These are phyloP conservation scores for Polyploca ridens DNA, from an alignment of 2,888 invertebrate genomes.

Conservation along the genomic window DNA sequence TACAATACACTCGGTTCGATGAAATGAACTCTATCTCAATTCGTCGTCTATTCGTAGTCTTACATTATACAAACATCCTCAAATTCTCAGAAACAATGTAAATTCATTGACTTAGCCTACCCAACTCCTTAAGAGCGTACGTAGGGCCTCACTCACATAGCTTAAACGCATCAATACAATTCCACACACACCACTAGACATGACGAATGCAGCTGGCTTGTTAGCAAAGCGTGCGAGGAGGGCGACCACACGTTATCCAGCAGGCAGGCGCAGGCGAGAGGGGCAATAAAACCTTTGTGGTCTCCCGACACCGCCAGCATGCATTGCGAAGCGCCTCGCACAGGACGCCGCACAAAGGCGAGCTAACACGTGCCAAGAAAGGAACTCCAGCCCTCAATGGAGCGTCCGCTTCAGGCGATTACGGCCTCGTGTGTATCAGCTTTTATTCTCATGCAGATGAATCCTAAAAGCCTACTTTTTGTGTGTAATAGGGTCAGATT, in stretches of 20 bases:
- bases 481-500: too few relatives aligned
- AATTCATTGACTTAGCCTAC: too few relatives aligned
- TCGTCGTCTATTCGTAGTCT: too few relatives aligned
- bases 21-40: too few relatives aligned
- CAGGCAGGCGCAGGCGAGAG: neutral
- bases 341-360: neutral
- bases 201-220: neutral
- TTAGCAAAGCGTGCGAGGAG: neutral
- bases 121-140: neutral
- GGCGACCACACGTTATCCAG: neutral
- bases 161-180: neutral
- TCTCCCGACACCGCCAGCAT: neutral
- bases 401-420: neutral
- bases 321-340: neutral
- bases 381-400: neutral
- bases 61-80: too few relatives aligned
- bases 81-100: too few relatives aligned
- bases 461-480: neutral
- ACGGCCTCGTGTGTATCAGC: neutral
- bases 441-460: neutral
- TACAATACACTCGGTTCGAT: too few relatives aligned
- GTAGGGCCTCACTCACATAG: neutral
- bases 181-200: neutral
- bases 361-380: slow-evolving; percentile 1
- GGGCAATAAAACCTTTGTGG: neutral